Conservation (phyloP, 1,140 invertebrate species). For the Aphaenogaster rudis region DNA sequence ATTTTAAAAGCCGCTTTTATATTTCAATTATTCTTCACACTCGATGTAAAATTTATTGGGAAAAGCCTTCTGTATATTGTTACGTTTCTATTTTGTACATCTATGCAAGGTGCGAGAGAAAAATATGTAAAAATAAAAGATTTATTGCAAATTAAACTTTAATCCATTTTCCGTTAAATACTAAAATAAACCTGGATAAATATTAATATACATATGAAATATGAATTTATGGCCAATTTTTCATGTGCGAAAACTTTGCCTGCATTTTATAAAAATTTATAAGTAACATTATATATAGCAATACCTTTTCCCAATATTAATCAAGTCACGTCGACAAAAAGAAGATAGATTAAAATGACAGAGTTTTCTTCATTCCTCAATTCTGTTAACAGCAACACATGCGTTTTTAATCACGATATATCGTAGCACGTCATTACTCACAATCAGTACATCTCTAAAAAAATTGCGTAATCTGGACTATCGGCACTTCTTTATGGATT, state of each 20-base stretch:
- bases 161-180: slow-evolving; percentile 23
- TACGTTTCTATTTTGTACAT: slow-evolving; percentile 7
- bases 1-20: slow-evolving; percentile 59
- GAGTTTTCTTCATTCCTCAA: background rate
- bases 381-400: slow-evolving; percentile 8
- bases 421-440: slow-evolving; percentile 13
- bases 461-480: slow-evolving; percentile 44
- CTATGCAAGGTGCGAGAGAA: background rate
- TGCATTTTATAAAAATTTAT: slow-evolving; percentile 1
- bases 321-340: background rate
- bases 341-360: slow-evolving; percentile 19
- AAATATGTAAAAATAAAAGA: slow-evolving; percentile 27
- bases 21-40: slow-evolving; percentile 55
- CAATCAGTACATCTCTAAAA: slow-evolving; percentile 44
- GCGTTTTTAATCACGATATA: slow-evolving; percentile 26
- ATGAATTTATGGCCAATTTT: background rate
- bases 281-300: background rate
- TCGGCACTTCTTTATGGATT: slow-evolving; percentile 57
- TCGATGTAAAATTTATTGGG: slow-evolving; percentile 46
- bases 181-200: background rate
- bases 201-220: slow-evolving; percentile 5
- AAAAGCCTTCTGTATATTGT: slow-evolving; percentile 29
- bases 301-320: background rate
- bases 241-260: background rate
- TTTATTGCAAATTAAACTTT: slow-evolving; percentile 30